phyloP scores from a whole-genome alignment of 2,888 invertebrate species.

The Lutraria lutraria region DNA sequence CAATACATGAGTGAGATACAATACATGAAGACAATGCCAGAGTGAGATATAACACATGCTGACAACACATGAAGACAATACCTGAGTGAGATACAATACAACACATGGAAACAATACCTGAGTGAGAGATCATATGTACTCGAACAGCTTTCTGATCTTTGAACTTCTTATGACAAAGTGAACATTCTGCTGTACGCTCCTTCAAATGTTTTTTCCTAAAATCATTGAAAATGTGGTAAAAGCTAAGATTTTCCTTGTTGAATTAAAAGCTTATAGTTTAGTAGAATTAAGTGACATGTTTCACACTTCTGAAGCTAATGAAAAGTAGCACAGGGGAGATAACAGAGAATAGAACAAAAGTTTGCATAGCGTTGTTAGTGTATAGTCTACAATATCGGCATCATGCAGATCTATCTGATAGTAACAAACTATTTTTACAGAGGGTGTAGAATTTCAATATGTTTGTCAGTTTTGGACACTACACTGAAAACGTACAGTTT shows the following conservation, averaged over 20 bases:
- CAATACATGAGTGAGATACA: not conserved
- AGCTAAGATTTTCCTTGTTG: not conserved
- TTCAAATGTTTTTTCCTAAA: constrained; percentile 8
- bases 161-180: constrained; percentile 12
- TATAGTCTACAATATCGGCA: not conserved
- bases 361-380: not conserved
- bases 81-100: not conserved
- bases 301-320: not conserved
- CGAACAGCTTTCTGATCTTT: not conserved
- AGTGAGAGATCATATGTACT: constrained; percentile 17
- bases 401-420: not conserved
- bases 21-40: not conserved
- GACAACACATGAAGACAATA: not conserved
- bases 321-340: not conserved
- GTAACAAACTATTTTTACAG: not conserved
- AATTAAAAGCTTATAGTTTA: not conserved
- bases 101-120: not conserved
- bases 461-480: not conserved
- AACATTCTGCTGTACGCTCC: constrained; percentile 21
- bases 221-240: not conserved
- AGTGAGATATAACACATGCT: not conserved
- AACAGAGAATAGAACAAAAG: not conserved
- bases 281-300: not conserved
- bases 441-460: not conserved
- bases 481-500: not conserved